phyloP scores from a whole-genome alignment of 2,113 vertebrate species.

The Phrynosoma blainvillii region DNA sequence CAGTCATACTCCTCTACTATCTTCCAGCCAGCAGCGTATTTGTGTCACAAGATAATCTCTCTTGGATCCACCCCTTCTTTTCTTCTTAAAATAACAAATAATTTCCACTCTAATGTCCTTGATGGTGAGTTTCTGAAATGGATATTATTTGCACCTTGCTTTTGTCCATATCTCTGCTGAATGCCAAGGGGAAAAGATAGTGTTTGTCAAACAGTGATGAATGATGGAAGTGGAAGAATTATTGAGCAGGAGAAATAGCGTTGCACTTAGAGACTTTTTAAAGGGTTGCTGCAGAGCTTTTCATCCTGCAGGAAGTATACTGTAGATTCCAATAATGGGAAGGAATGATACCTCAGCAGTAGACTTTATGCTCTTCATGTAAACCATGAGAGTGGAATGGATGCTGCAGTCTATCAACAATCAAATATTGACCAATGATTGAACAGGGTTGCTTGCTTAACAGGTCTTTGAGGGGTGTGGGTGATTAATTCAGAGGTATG shows the following conservation, averaged over 20 bases:
- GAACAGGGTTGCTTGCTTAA: too few relatives aligned
- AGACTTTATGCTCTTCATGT: not conserved
- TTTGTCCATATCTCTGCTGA: not conserved
- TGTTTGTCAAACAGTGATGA: not conserved
- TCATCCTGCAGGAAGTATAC: not conserved
- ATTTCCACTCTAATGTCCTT: conserved; percentile 5
- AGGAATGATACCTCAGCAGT: not conserved
- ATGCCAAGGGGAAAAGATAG: not conserved
- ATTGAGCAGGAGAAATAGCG: not conserved
- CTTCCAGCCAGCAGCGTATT: not conserved
- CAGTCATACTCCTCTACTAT: not conserved
- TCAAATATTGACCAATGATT: too few relatives aligned
- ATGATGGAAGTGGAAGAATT: not conserved
- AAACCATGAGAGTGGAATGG: not conserved
- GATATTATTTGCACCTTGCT: not conserved
- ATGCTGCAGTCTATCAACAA: too few relatives aligned
- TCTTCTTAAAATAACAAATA: not conserved
- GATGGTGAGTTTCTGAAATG: not conserved
- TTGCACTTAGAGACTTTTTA: not conserved
- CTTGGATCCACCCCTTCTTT: conserved; percentile 6
- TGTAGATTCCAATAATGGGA: not conserved
- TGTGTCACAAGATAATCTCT: conserved; percentile 16
- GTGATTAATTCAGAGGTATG: too few relatives aligned
- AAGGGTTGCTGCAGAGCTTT: not conserved
- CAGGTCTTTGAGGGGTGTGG: too few relatives aligned